Conservation (phyloP, 2,113 vertebrate species). For the Pantherophis guttatus region DNA sequence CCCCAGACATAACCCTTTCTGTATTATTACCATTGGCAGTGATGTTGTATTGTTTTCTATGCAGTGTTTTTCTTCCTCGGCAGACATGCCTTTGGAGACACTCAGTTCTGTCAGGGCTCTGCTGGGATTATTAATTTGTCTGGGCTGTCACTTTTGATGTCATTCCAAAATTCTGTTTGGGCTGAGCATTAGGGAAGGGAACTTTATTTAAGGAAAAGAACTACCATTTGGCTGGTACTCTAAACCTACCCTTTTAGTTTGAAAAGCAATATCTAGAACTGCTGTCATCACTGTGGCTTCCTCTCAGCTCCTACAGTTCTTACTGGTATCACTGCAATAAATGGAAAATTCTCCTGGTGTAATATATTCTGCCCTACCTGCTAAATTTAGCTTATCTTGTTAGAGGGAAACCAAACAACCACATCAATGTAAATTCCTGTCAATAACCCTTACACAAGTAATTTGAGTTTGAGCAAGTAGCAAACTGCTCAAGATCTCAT, state of each 20-base stretch:
- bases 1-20: not conserved
- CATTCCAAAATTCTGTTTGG: not conserved
- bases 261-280: not conserved
- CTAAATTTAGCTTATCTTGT: conserved; percentile 60
- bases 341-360: conserved; percentile 45
- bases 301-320: not conserved
- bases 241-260: not conserved
- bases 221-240: not conserved
- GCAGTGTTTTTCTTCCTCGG: not conserved
- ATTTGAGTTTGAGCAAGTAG: not conserved
- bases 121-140: not conserved
- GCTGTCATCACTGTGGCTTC: not conserved
- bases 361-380: conserved; percentile 33
- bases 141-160: not conserved
- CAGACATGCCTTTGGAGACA: not conserved
- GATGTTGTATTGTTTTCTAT: not conserved
- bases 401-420: conserved; percentile 38
- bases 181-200: too few species aligned
- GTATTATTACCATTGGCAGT: not conserved
- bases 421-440: conserved; percentile 8
- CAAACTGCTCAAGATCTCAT: not conserved
- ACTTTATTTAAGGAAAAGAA: not conserved
- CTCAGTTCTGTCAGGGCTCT: not conserved
- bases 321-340: conserved; percentile 21
- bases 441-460: not conserved